Base-by-base conservation (phyloP, 2,113 vertebrate genomes). In the Harpagus bidentatus region DNA sequence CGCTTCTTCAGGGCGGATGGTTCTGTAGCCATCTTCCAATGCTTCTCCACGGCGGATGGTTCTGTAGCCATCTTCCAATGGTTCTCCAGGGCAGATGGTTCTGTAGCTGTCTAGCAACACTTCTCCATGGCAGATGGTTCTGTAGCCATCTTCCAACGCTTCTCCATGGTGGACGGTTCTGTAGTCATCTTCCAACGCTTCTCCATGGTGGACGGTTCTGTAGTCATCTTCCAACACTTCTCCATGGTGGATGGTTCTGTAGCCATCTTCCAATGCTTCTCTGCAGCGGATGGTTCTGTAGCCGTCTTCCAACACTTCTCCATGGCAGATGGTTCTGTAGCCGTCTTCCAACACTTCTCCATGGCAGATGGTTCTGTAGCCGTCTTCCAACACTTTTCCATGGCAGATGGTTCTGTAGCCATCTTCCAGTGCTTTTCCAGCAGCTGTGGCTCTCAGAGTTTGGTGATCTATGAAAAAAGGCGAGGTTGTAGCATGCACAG, bases 211-310 rank as follows among this genome's bases (percentile, higher is more conserved):
- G 14, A 18, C 32, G 28, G 20, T 38, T 50, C 45, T 42, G 36
- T 78, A 78, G 45, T 45, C 28, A 18, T 62, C 58, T 61, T 10
- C 14, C 21, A 32, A 1, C 1, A 3, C 34, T 58, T 56, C 28
- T 50, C 59, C 72, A 17, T 1, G 3, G 36, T 1, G 1, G 3
- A 1, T 20, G 31, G 21, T 17, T 65, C 36, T 28, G 18, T 32
- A 74, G 12, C 34, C 76, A 17, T 34, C 11, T 74, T 32, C 61
- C 20, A 15, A 0, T 0, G 0, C 2, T 42, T 56, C 15, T 36
- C 42, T 36, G 7, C 0, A 0, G 14, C 0, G 0, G 16, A 1
- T 13, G 23, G 31, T 18, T 38, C 61, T 81, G 61, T 45, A 34
- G 77, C 47, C 47, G 48, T 65, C 58, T 62, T 13, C 45, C 32